Base-by-base conservation (phyloP, 2,797 vertebrate genomes). In the Streptopelia turtur region DNA sequence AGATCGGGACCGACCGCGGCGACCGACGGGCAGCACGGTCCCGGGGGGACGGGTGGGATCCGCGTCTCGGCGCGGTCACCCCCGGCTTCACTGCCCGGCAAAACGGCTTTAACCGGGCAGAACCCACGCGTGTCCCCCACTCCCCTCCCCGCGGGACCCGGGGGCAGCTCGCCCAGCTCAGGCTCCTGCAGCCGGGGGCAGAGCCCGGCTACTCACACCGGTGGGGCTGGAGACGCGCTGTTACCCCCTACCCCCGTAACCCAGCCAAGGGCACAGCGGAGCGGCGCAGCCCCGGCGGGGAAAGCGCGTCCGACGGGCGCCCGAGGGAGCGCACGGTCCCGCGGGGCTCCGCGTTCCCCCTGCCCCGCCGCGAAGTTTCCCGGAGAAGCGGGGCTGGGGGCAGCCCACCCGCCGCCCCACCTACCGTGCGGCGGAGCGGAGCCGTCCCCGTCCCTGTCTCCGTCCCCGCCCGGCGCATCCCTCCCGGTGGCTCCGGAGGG, bases 401-500 rank as follows among this genome's bases (percentile, higher is more conserved):
- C 33, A 55, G 27, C 52, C 77, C 71, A 5, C 25, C 53, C 28
- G 11, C 65, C 30, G 5, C 47, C 60, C 77, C 49, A 81, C 95
- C 88, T 94, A 95, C 94, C 95, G 88, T 91, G 88, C 24, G 27
- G 82, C 33, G 16, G 77, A 89, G 88, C 35, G 61, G 65, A 89
- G 65, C 78, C 74, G 72, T 11, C n/a, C 60, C 18, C 43, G 43
- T 45, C 43, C 87, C 56, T 45, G 45, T 18, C 23, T 76, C 85
- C 16, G 78, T 39, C 66, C 78, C 77, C 17, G 77, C 88, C 91
- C 81, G 47, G 41, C 16, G 63, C 92, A 91, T 94, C 85, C 45
- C 81, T 65, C 53, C 89, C 87, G 69, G 82, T 27, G 59, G 66
- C 81, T 77, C n/a, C 22, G 96, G 95, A 96, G 82, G 97, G 95